Percentiles rank a stretch among this genome's conserved stretches.
Conservation (phyloP, 2,113 vertebrate species). For the Alethe diademata region DNA sequence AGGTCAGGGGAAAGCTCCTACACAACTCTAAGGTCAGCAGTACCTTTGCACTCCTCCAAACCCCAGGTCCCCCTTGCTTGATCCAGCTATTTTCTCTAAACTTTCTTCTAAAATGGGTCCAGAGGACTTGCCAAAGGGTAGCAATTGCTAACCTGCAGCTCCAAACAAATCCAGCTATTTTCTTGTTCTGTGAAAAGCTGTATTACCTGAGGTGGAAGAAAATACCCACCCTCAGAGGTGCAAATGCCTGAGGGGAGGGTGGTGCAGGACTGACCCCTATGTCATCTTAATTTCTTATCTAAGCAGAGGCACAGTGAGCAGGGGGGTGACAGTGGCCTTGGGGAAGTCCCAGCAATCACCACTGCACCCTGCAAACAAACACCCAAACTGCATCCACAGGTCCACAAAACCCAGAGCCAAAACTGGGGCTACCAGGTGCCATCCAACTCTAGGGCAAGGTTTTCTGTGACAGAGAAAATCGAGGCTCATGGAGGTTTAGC, state of each 20-base stretch:
- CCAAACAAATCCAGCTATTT: not conserved
- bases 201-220: not conserved
- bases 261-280: not conserved
- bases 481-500: not conserved
- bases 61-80: too few species aligned
- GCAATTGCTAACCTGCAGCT: not conserved
- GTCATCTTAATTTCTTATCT: not conserved
- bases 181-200: not conserved
- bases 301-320: not conserved
- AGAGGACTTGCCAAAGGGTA: not conserved
- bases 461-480: not conserved
- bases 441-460: not conserved
- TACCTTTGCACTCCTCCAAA: not conserved
- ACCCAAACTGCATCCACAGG: not conserved
- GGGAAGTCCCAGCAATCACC: not conserved
- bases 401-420: not conserved
- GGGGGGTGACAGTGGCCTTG: not conserved
- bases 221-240: not conserved
- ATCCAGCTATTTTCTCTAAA: not conserved
- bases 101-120: not conserved
- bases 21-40: not conserved
- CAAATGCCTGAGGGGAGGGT: fast-evolving
- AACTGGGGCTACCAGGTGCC: not conserved
- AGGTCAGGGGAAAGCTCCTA: not conserved
- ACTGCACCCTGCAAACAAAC: not conserved